These are phyloP conservation scores for Galeruca laticollis DNA, from an alignment of 2,888 invertebrate genomes.

Conservation along the genomic window DNA sequence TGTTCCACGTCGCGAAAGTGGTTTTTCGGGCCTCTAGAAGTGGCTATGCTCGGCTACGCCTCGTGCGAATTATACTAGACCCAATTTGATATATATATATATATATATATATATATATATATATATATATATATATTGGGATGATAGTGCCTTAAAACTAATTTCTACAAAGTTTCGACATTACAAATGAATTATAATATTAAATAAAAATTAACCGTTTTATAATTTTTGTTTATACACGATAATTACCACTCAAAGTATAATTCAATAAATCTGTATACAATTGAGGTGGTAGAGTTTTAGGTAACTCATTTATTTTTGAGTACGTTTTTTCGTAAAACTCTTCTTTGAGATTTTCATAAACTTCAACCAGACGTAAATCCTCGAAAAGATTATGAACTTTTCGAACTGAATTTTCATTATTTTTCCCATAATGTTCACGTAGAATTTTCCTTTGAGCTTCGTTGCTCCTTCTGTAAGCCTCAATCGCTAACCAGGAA, in stretches of 20 bases:
- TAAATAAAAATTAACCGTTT: no score
- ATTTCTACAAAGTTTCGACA: no score
- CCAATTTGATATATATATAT: no score
- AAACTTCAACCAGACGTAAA: background rate
- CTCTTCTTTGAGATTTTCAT: background rate
- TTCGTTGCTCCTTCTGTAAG: background rate
- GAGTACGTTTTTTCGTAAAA: background rate
- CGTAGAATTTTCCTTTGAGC: conserved; percentile 1
- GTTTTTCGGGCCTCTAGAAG: no score
- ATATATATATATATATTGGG: no score
- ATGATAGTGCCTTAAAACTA: no score
- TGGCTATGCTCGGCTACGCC: no score
- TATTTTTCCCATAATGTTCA: background rate
- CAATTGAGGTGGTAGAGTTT: background rate
- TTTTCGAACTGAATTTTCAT: background rate
- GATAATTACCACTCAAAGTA: background rate
- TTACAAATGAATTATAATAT: no score
- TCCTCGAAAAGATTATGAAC: background rate
- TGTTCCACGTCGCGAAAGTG: no score
- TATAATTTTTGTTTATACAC: background rate
- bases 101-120: no score
- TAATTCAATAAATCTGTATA: background rate
- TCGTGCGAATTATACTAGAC: no score
- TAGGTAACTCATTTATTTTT: background rate
- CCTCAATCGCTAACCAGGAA: background rate